Evolutionary conservation across 2,888 invertebrate genomes (phyloP).

Genomic region (Adelphocoris suturalis): DNA sequence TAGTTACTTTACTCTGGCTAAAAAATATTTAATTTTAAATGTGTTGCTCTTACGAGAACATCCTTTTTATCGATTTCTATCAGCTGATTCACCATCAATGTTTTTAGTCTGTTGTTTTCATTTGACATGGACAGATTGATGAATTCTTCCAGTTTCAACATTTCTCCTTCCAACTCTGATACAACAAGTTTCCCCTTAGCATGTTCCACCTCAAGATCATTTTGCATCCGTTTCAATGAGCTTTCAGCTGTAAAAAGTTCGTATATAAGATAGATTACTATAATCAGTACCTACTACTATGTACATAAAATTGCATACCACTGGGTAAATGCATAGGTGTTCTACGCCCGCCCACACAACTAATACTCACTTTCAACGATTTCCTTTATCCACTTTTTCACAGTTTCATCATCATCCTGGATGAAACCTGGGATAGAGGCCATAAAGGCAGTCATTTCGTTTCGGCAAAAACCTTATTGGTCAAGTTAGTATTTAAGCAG

Average conservation of each 20-base stretch:
- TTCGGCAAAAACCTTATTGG: too few species aligned
- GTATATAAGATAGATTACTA: background rate
- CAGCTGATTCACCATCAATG: conserved; percentile 40
- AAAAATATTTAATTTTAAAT: background rate
- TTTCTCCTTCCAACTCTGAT: conserved; percentile 24
- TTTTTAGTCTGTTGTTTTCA: background rate
- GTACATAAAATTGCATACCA: too few species aligned
- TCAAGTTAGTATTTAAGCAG: too few species aligned
- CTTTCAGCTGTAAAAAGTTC: background rate
- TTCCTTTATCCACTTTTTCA: background rate
- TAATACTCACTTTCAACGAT: background rate
- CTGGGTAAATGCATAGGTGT: too few species aligned
- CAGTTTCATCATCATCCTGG: background rate
- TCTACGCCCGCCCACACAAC: too few species aligned
- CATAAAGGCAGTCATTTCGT: background rate
- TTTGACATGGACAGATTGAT: background rate
- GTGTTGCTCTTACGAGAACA: conserved; percentile 17
- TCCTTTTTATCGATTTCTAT: conserved; percentile 51
- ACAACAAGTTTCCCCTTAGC: conserved; percentile 32
- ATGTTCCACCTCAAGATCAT: conserved; percentile 46
- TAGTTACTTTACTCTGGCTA: background rate
- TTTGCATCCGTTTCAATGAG: conserved; percentile 32
- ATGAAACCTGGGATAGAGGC: background rate
- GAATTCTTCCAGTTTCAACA: conserved; percentile 53
- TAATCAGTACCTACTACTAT: too few species aligned